These are phyloP conservation scores for Hemitrygon akajei DNA, from an alignment of 2,797 vertebrate genomes.

Conservation along the genomic window DNA sequence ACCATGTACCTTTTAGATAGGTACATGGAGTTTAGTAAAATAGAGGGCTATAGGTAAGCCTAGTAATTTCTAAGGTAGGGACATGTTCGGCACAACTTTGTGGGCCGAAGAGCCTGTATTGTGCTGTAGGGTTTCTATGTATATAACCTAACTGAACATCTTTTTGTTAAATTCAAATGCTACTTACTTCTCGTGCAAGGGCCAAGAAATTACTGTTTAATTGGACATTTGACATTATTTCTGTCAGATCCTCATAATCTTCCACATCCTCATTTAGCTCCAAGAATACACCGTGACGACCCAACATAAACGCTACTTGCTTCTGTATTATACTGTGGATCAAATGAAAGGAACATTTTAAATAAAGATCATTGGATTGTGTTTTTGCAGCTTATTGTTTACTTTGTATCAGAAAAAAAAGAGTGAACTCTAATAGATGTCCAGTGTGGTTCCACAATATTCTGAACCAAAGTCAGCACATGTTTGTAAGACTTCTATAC, in stretches of 20 bases:
- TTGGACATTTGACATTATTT: slow-evolving; percentile 98
- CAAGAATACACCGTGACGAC: slow-evolving; percentile 90
- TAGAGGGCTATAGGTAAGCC: too few species aligned
- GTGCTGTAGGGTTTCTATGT: too few species aligned
- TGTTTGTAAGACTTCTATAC: background rate
- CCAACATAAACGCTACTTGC: slow-evolving; percentile 96
- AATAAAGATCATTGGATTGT: background rate
- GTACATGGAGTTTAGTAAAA: too few species aligned
- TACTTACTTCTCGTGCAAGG: slow-evolving; percentile 83
- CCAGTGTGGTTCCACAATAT: background rate
- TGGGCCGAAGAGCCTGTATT: too few species aligned
- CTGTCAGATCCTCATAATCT: slow-evolving; percentile 91
- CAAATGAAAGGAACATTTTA: background rate
- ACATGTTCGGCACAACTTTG: too few species aligned
- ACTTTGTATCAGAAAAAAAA: background rate
- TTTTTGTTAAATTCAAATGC: slow-evolving; percentile 9
- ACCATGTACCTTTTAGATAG: too few species aligned
- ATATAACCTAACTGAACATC: background rate
- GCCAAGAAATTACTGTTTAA: slow-evolving; percentile 97
- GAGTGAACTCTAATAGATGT: background rate
- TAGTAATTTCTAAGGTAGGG: too few species aligned
- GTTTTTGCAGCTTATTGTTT: background rate
- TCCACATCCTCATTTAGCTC: slow-evolving; percentile 95
- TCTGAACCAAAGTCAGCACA: background rate
- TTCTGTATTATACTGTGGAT: slow-evolving; percentile 83